phyloP scores from a whole-genome alignment of 2,888 invertebrate species.

The Leptinotarsa rubiginosa region DNA sequence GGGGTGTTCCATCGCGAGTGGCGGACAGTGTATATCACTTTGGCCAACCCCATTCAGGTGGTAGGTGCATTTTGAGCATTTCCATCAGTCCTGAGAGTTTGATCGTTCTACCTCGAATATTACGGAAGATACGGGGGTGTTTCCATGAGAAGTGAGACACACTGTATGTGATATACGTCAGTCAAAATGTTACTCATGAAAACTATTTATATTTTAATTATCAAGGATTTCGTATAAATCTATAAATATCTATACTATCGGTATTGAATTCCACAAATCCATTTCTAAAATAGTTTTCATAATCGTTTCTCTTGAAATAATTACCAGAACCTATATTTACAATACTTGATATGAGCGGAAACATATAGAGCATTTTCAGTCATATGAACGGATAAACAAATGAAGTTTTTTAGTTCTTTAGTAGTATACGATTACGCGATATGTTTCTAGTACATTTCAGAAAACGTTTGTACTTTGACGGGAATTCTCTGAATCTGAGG shows the following conservation, averaged over 20 bases:
- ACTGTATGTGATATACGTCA: neutral
- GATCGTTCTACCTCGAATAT: too few relatives aligned
- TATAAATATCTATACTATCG: slow-evolving; percentile 33
- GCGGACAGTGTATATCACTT: too few relatives aligned
- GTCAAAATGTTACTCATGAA: slow-evolving; percentile 2
- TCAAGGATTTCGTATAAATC: slow-evolving; percentile 24
- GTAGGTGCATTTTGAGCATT: too few relatives aligned
- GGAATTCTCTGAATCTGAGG: too few relatives aligned
- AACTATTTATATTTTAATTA: slow-evolving; percentile 17
- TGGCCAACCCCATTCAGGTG: too few relatives aligned
- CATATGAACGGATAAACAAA: neutral
- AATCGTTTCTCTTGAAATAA: slow-evolving; percentile 9
- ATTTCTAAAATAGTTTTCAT: slow-evolving; percentile 16
- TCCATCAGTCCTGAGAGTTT: too few relatives aligned
- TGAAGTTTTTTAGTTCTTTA: neutral
- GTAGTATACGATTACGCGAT: neutral
- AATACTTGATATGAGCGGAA: neutral
- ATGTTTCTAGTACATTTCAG: too few relatives aligned
- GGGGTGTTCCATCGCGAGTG: too few relatives aligned
- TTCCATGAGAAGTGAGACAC: too few relatives aligned
- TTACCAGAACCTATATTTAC: neutral
- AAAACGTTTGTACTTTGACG: too few relatives aligned
- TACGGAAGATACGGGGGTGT: too few relatives aligned
- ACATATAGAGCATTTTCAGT: neutral
- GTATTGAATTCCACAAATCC: slow-evolving; percentile 35